Conservation (phyloP, 2,113 vertebrate species). For the Grammomys surdaster region DNA sequence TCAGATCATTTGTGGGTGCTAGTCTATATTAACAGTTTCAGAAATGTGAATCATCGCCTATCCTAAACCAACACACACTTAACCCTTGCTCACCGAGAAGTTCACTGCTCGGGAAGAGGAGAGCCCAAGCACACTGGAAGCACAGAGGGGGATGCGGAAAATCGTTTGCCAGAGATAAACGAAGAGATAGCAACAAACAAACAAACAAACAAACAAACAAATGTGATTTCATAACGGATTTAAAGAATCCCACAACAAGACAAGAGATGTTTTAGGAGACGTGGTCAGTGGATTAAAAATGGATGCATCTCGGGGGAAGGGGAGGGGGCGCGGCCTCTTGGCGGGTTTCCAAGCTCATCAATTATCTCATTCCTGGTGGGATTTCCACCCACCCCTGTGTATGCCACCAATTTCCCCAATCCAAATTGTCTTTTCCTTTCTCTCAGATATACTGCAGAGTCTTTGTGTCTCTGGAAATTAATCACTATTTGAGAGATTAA, state of each 20-base stretch:
- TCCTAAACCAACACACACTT: slow-evolving; percentile 25
- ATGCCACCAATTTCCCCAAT: slow-evolving; percentile 71
- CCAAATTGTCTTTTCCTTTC: slow-evolving; percentile 78
- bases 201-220: not conserved
- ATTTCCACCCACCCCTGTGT: slow-evolving; percentile 53
- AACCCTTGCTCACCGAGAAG: not conserved
- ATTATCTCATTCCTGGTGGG: slow-evolving; percentile 66
- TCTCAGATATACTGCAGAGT: slow-evolving; percentile 57
- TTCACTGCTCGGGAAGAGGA: not conserved
- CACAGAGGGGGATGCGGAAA: not conserved
- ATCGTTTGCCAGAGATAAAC: not conserved
- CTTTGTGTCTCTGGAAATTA: slow-evolving; percentile 79
- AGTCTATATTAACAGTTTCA: not conserved
- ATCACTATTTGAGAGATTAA: slow-evolving; percentile 83
- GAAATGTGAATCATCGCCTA: not conserved
- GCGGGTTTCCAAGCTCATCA: slow-evolving; percentile 63
- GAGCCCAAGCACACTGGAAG: not conserved
- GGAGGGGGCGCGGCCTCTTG: not conserved
- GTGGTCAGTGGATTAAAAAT: slow-evolving; percentile 23
- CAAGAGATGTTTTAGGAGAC: slow-evolving; percentile 43
- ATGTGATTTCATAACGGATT: not conserved
- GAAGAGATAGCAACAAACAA: not conserved
- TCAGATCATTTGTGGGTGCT: slow-evolving; percentile 12
- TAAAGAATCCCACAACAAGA: slow-evolving; percentile 19
- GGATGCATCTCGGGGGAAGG: not conserved